A percentile compares a stretch with the other conserved stretches of the same genome.
These are phyloP conservation scores for Orius laevigatus DNA, from an alignment of 1,140 invertebrate species.

Conservation along the genomic window DNA sequence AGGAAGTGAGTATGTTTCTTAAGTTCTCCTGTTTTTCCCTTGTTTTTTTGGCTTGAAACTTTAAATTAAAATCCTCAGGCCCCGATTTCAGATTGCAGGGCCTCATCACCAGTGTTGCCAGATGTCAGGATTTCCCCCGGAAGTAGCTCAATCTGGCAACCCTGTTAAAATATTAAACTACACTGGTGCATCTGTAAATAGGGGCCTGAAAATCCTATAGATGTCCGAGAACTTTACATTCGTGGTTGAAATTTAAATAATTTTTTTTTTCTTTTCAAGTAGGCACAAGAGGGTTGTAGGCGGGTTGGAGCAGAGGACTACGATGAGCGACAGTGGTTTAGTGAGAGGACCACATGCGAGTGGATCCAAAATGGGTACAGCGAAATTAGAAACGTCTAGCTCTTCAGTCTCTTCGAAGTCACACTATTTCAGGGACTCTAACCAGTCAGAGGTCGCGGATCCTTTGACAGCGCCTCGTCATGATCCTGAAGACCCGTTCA, in stretches of 20 bases:
- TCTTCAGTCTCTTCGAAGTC: background rate
- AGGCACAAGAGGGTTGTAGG: slow-evolving; percentile 7
- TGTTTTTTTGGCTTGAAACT: background rate
- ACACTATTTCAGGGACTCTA: slow-evolving; percentile 3
- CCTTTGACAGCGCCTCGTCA: slow-evolving; percentile 6
- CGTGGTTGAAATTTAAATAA: background rate
- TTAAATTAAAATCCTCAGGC: background rate
- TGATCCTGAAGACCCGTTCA: slow-evolving; percentile 15
- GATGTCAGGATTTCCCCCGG: too few relatives aligned
- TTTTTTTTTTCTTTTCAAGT: background rate
- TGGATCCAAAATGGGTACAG: background rate
- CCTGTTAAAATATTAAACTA: too few relatives aligned
- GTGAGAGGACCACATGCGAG: slow-evolving; percentile 5
- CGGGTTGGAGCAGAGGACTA: slow-evolving; percentile 12
- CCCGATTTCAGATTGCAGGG: too few relatives aligned
- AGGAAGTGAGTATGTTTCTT: slow-evolving; percentile 10
- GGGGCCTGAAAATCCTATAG: too few relatives aligned
- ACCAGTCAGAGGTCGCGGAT: background rate
- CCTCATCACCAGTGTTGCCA: too few relatives aligned
- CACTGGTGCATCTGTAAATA: too few relatives aligned
- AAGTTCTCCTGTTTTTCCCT: background rate
- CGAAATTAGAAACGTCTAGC: slow-evolving; percentile 5
- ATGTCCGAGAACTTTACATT: too few relatives aligned
- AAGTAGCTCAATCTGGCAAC: too few relatives aligned
- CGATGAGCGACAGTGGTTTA: slow-evolving; percentile 13